A percentile compares a stretch with the other conserved stretches of the same genome.
Evolutionary conservation across 1,140 invertebrate genomes (phyloP).

Genomic region (Nomia melanderi): DNA sequence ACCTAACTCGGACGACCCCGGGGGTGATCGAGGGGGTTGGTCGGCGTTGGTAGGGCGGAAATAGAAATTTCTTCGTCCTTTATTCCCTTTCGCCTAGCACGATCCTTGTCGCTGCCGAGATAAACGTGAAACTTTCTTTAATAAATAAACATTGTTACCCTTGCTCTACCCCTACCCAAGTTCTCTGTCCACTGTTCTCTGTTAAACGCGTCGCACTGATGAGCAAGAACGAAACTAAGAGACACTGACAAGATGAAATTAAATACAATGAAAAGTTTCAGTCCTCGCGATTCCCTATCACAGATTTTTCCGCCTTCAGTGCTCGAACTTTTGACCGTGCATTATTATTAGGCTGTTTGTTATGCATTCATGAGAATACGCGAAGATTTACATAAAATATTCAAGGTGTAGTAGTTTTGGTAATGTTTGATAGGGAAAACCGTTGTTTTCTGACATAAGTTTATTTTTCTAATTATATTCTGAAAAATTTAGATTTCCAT

Average conservation of each 20-base stretch:
- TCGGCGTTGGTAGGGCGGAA: background rate
- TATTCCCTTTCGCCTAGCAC: constrained; percentile 35
- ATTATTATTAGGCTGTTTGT: too few relatives aligned
- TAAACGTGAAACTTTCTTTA: constrained; percentile 40
- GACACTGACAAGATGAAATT: constrained; percentile 21
- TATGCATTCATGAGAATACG: too few relatives aligned
- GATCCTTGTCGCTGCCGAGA: constrained; percentile 30
- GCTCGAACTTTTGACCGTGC: background rate
- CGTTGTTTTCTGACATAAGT: too few relatives aligned
- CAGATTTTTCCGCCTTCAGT: background rate
- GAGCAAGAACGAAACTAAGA: background rate
- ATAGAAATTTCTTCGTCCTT: constrained; percentile 52
- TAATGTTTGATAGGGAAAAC: too few relatives aligned
- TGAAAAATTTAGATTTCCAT: too few relatives aligned
- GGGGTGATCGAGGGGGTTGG: too few relatives aligned
- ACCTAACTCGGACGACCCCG: constrained; percentile 47
- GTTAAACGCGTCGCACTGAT: constrained; percentile 10
- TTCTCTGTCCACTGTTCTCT: background rate
- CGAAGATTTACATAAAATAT: too few relatives aligned
- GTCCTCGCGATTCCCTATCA: background rate
- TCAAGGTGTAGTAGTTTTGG: too few relatives aligned
- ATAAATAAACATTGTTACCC: constrained; percentile 45
- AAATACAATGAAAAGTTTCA: constrained; percentile 32
- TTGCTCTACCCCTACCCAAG: background rate
- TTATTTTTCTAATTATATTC: too few relatives aligned